Evolutionary conservation across 2,797 vertebrate genomes (phyloP).

Genomic region (Peromyscus aztecus): DNA sequence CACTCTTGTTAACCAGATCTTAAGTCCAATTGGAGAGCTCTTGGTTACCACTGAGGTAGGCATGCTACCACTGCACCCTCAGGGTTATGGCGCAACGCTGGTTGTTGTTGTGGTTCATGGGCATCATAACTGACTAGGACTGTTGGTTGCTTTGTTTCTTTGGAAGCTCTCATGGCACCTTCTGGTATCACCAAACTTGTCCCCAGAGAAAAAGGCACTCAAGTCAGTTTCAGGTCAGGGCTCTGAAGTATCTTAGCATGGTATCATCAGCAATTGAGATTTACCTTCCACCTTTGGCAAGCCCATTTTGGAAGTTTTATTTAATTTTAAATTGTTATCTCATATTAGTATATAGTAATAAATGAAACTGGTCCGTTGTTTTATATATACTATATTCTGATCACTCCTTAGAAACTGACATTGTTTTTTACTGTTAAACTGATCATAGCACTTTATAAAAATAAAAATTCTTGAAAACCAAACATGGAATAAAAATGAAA

Average conservation of each 20-base stretch:
- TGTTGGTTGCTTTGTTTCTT: neutral
- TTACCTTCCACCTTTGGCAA: neutral
- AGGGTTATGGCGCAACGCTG: neutral
- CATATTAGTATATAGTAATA: neutral
- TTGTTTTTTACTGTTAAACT: conserved; percentile 21
- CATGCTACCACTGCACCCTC: too few relatives aligned
- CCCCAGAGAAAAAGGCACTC: neutral
- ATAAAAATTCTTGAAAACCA: conserved; percentile 46
- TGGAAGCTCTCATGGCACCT: neutral
- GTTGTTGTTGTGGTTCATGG: neutral
- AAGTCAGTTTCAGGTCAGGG: neutral
- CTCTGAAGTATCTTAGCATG: neutral
- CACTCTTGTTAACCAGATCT: neutral
- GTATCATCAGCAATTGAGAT: neutral
- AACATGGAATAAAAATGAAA: conserved; percentile 16
- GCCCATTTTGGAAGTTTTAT: neutral
- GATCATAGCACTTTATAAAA: conserved; percentile 37
- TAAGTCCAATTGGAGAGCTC: neutral
- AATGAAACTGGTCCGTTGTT: neutral
- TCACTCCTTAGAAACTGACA: neutral
- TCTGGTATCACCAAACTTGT: neutral
- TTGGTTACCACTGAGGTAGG: neutral
- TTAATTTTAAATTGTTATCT: neutral
- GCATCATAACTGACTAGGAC: neutral
- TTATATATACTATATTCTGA: neutral